Evolutionary conservation across 2,797 vertebrate species (phyloP).

Genomic region (Dryobates pubescens): DNA sequence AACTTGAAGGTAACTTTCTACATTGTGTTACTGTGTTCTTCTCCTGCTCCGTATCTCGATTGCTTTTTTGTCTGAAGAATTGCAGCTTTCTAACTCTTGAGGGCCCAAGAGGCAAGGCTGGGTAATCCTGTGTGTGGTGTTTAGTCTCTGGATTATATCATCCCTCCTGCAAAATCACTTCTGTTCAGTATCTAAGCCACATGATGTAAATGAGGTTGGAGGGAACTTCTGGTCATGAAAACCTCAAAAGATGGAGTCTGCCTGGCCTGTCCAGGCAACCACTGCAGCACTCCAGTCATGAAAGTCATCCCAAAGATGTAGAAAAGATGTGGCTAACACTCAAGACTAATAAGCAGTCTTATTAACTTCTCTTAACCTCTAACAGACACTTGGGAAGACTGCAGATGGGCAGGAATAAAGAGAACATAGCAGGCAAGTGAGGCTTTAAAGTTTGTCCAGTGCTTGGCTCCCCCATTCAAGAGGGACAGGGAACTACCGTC

Average conservation of each 20-base stretch:
- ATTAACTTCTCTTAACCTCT: no score
- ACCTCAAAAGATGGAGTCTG: background rate
- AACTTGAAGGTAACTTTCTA: conserved; percentile 83
- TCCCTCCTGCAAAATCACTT: background rate
- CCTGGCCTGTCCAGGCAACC: background rate
- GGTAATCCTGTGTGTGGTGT: background rate
- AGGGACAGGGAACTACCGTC: no score
- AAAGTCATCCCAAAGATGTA: no score
- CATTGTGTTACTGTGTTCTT: background rate
- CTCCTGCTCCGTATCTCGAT: background rate
- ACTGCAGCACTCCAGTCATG: no score
- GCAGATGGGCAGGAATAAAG: no score
- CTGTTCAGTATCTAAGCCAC: background rate
- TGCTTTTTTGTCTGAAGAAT: background rate
- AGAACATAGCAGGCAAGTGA: no score
- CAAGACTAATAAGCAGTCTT: no score
- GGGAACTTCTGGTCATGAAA: background rate
- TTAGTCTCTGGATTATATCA: background rate
- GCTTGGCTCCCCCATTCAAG: no score
- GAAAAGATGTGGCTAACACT: no score
- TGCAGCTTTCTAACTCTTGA: background rate
- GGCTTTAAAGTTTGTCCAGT: no score
- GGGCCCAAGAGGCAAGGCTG: background rate
- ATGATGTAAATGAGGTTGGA: background rate
- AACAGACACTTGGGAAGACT: no score